phyloP scores from a whole-genome alignment of 2,888 invertebrate genomes.

The Drosophila tripunctata region DNA sequence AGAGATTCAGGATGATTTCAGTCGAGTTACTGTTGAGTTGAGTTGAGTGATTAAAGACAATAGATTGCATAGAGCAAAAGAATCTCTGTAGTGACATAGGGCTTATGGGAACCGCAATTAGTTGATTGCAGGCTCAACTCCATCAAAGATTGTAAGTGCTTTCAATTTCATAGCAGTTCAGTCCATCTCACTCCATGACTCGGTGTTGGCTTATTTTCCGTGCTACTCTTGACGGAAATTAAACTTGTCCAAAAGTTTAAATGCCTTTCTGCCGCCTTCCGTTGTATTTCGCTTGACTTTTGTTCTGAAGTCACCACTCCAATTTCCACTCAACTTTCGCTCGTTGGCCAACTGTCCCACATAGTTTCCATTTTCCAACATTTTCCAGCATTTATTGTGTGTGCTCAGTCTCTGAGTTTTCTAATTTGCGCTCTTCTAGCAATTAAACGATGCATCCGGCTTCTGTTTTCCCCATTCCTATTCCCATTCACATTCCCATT shows the following conservation, averaged over 20 bases:
- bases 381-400: slow-evolving; percentile 36
- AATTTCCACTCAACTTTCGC: neutral
- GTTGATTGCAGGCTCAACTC: slow-evolving; percentile 70
- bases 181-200: neutral
- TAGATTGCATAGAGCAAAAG: neutral
- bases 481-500: neutral
- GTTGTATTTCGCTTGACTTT: slow-evolving; percentile 61
- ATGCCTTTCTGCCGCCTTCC: slow-evolving; percentile 73
- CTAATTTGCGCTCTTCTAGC: slow-evolving; percentile 57
- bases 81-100: neutral
- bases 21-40: neutral
- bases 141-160: slow-evolving; percentile 71
- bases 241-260: slow-evolving; percentile 78
- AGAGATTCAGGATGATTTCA: slow-evolving; percentile 1
- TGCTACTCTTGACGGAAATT: slow-evolving; percentile 68
- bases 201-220: slow-evolving; percentile 17
- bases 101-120: slow-evolving; percentile 59
- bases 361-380: slow-evolving; percentile 38
- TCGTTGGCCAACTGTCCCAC: slow-evolving; percentile 14
- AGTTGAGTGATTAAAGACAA: slow-evolving; percentile 35
- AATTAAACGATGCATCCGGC: slow-evolving; percentile 64
- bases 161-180: slow-evolving; percentile 66
- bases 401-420: slow-evolving; percentile 50
- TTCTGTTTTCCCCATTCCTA: neutral
- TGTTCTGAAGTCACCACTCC: slow-evolving; percentile 50